These are phyloP conservation scores for Siderastrea radians DNA, from an alignment of 92 coral and sea anemone species.

Conservation along the genomic window DNA sequence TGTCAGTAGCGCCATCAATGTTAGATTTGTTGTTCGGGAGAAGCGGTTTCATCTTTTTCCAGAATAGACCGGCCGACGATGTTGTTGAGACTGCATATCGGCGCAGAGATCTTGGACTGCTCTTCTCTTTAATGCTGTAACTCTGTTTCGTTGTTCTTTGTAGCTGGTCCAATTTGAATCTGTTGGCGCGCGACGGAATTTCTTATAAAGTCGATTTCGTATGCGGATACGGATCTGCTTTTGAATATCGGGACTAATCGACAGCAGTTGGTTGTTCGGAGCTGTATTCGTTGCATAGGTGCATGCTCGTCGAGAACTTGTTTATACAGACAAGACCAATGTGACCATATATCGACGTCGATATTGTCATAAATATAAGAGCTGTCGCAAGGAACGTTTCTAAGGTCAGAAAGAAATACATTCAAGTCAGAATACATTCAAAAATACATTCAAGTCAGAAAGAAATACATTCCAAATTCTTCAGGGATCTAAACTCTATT, in stretches of 20 bases:
- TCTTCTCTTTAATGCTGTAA: slow-evolving; percentile 59
- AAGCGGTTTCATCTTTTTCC: slow-evolving; percentile 71
- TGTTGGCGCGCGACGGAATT: slow-evolving; percentile 46
- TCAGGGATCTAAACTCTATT: slow-evolving; percentile 69
- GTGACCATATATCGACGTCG: slow-evolving; percentile 65
- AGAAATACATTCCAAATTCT: slow-evolving; percentile 56
- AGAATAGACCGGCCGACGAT: slow-evolving; percentile 45
- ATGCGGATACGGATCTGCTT: slow-evolving; percentile 52
- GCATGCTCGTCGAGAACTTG: slow-evolving; percentile 53
- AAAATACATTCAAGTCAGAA: too few relatives aligned
- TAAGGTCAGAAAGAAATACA: slow-evolving; percentile 47
- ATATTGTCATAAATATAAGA: slow-evolving; percentile 59
- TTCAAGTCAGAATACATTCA: too few relatives aligned
- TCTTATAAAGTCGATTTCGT: slow-evolving; percentile 71
- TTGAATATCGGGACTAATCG: slow-evolving; percentile 64
- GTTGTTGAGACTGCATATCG: slow-evolving; percentile 52
- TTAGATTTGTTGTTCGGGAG: slow-evolving; percentile 57
- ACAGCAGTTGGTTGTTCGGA: slow-evolving; percentile 59
- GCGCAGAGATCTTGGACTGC: slow-evolving; percentile 62
- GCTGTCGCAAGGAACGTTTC: slow-evolving; percentile 67
- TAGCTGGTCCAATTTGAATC: slow-evolving; percentile 60
- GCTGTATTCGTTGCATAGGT: slow-evolving; percentile 34
- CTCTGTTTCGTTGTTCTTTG: slow-evolving; percentile 65
- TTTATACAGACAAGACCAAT: slow-evolving; percentile 59
- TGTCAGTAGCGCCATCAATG: slow-evolving; percentile 34